Base-by-base conservation (phyloP, 2,113 vertebrate genomes). In the Cacatua alba region DNA sequence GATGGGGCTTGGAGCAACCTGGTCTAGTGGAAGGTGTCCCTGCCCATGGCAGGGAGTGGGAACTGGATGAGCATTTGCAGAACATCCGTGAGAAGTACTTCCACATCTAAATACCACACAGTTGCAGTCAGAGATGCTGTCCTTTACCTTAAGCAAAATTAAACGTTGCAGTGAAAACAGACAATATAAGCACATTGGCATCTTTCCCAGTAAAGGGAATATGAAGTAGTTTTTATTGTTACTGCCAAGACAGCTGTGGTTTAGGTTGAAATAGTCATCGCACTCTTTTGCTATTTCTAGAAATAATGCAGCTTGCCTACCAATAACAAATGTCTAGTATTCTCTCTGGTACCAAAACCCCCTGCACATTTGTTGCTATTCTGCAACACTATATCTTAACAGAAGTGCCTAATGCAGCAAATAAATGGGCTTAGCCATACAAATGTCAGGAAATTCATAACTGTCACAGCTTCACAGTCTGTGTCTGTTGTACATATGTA, bases 131-230 rank as follows among this genome's bases (percentile, higher is more conserved):
- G 90, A 91, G 89, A 83, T 71, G 39, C 68, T 93, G 95, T 94
- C 77, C 88, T 93, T 95, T 86, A 95, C 90, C 90, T 97, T 97
- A 97, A 98, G 86, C 63, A 91, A 97, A 97, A 95, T 93, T 93
- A 97, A 96, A 87, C 21, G 62, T 81, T 86, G 64, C 53, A n/a
- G 51, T 92, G 78, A 88, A 90, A 95, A 89, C 43, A 97, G 91
- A 94, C 88, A 91, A 79, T 95, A 81, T 93, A 76, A 84, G 94
- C 57, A 53, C 46, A 29, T 82, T 94, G 85, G 82, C 69, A 96
- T 88, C 51, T 63, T 93, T 94, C 89, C 88, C 48, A 89, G 82
- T 63, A 88, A 96, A 86, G 79, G 59, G 89, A 96, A 83, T 95
- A 88, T 79, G 91, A 96, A 94, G 46, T 71, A 57, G 79, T 68